Conservation (phyloP, 1,140 invertebrate genomes). For the Eumaeus atala region DNA sequence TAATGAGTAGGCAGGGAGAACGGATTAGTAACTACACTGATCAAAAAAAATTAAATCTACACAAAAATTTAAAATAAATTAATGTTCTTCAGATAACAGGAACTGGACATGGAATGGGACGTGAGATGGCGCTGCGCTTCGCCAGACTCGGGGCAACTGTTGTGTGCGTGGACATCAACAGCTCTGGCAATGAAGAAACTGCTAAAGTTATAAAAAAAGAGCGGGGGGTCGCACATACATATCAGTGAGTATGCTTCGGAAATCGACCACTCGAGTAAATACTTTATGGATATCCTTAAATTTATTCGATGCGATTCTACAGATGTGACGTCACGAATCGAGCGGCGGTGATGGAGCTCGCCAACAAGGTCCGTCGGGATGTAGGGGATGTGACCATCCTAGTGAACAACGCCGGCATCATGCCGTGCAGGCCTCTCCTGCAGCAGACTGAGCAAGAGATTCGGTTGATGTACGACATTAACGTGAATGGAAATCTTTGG, state of each 20-base stretch:
- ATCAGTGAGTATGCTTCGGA: constrained; percentile 34
- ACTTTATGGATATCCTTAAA: too few species aligned
- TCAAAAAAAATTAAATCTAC: too few species aligned
- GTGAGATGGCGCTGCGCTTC: constrained; percentile 86
- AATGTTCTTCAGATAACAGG: constrained; percentile 84
- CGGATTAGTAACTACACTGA: too few species aligned
- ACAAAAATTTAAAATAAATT: too few species aligned
- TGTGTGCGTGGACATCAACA: constrained; percentile 92
- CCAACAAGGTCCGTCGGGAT: constrained; percentile 76
- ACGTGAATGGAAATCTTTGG: constrained; percentile 78
- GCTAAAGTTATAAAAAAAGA: constrained; percentile 60
- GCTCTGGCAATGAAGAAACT: constrained; percentile 81
- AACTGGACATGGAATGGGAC: constrained; percentile 93
- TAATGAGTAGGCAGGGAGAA: too few species aligned
- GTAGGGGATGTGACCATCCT: constrained; percentile 83
- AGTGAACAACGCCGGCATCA: constrained; percentile 79
- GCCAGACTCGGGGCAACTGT: constrained; percentile 85
- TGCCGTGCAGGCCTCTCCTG: constrained; percentile 77
- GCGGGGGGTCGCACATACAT: constrained; percentile 39
- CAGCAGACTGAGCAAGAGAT: constrained; percentile 81
- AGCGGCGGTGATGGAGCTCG: constrained; percentile 76
- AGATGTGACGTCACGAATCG: constrained; percentile 53
- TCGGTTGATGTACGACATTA: constrained; percentile 82
- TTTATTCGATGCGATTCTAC: too few species aligned
- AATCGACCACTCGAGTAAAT: too few species aligned